These are phyloP conservation scores for Coelogynopora nodosa DNA, from an alignment of 2,888 invertebrate genomes.

Conservation along the genomic window DNA sequence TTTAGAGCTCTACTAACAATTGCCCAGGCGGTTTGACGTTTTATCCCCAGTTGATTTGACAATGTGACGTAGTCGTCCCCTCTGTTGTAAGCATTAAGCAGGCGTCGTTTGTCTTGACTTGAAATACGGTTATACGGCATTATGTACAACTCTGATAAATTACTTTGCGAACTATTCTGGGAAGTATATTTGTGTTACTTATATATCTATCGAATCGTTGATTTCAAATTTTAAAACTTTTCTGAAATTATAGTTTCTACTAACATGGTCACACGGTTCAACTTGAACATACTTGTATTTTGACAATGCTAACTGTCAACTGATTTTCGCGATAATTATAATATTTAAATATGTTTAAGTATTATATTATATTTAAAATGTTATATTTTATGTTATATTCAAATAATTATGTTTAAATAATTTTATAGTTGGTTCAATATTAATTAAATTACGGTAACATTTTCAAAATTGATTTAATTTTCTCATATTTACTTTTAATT, in stretches of 20 bases:
- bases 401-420: too few species aligned
- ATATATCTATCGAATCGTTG: too few species aligned
- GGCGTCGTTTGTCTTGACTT: slow-evolving; percentile 12
- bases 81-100: slow-evolving; percentile 1
- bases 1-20: background rate
- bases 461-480: too few species aligned
- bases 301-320: too few species aligned
- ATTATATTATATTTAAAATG: too few species aligned
- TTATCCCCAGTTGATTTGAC: slow-evolving; percentile 28
- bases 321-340: too few species aligned
- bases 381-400: too few species aligned
- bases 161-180: slow-evolving; percentile 29
- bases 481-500: too few species aligned
- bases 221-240: background rate
- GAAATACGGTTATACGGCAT: slow-evolving; percentile 24
- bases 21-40: background rate
- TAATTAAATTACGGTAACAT: too few species aligned
- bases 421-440: too few species aligned
- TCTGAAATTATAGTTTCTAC: slow-evolving; percentile 13
- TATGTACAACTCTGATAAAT: slow-evolving; percentile 24
- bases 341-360: too few species aligned
- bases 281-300: slow-evolving; percentile 15
- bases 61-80: slow-evolving; percentile 12
- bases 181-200: slow-evolving; percentile 9
- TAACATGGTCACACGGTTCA: background rate